phyloP scores from a whole-genome alignment of 2,113 vertebrate species.

The Scatophagus argus region DNA sequence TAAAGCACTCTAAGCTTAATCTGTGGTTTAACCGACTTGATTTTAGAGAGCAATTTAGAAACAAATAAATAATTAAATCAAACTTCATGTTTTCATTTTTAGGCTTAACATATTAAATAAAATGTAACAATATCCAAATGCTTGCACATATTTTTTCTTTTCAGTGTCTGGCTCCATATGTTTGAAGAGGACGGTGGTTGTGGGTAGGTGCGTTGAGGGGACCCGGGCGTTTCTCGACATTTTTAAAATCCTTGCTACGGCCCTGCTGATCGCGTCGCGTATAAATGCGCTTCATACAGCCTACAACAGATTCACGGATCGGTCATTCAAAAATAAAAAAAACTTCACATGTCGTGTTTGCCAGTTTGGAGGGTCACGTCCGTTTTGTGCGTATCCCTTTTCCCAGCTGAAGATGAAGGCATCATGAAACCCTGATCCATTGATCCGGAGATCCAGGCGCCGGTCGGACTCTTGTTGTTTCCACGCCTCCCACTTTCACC shows the following conservation, averaged over 20 bases:
- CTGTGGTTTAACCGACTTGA: not conserved
- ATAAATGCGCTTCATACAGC: no score
- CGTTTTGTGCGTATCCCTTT: not conserved
- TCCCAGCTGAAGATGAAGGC: constrained; percentile 52
- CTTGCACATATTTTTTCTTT: not conserved
- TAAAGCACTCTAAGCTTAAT: no score
- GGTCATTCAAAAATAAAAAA: no score
- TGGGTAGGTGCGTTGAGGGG: not conserved
- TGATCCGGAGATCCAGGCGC: constrained; percentile 65
- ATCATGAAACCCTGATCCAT: constrained; percentile 70
- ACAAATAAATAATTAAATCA: not conserved
- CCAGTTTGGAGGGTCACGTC: no score
- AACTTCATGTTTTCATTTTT: no score
- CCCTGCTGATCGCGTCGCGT: no score
- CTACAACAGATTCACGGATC: accelerated
- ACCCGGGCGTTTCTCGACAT: not conserved
- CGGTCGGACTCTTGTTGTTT: constrained; percentile 73
- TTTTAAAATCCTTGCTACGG: no score
- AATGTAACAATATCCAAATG: not conserved
- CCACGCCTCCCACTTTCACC: constrained; percentile 81
- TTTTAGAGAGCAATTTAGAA: not conserved
- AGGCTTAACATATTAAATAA: not conserved
- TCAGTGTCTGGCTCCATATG: not conserved
- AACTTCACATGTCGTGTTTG: not conserved
- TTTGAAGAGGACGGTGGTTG: not conserved